Percentiles rank a stretch among this genome's conserved stretches.
Conservation (phyloP, 2,888 invertebrate genomes). For the Lasioglossum oenotherae region DNA sequence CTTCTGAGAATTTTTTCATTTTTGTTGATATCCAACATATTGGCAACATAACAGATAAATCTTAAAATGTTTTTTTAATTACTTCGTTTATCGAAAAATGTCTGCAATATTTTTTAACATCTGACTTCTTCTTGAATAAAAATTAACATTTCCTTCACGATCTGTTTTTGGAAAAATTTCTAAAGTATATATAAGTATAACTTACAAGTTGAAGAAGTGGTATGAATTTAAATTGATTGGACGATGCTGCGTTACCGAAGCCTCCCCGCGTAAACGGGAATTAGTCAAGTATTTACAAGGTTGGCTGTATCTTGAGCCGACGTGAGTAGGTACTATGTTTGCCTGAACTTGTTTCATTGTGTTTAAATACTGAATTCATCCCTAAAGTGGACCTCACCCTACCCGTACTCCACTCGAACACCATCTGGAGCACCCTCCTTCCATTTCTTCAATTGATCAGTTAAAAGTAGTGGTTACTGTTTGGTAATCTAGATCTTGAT, state of each 20-base stretch:
- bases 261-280: background rate
- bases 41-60: background rate
- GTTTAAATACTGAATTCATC: background rate
- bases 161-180: no score
- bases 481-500: slow-evolving; percentile 5
- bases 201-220: background rate
- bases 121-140: no score
- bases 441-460: slow-evolving; percentile 11
- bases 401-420: slow-evolving; percentile 2
- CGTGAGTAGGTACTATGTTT: background rate
- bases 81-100: no score
- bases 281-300: slow-evolving; percentile 14
- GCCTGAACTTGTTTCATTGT: background rate
- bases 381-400: slow-evolving; percentile 8
- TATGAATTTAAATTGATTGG: background rate
- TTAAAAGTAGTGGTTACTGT: background rate
- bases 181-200: background rate
- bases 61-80: no score
- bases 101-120: no score
- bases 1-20: no score
- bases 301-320: background rate
- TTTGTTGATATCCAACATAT: no score
- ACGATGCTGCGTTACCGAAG: background rate
- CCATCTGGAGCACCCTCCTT: slow-evolving; percentile 13
- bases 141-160: no score